Evolutionary conservation across 2,888 invertebrate genomes (phyloP), one percentile per base, ranked within the genome.

Genomic region (Thera britannica): DNA sequence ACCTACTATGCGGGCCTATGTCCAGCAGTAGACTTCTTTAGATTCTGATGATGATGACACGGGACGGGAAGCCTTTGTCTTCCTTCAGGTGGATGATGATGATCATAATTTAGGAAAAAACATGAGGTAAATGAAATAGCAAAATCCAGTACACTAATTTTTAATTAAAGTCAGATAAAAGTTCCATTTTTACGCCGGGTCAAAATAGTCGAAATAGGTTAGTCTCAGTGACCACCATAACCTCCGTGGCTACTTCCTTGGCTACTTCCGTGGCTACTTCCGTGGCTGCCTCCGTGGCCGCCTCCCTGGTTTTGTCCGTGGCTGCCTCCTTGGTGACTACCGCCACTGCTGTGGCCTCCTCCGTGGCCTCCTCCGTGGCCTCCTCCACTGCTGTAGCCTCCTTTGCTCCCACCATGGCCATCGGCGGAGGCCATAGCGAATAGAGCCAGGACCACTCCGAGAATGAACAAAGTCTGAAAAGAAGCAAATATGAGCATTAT

Each of bases 391-490:
- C 79, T 77, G n/a, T 65, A 75, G 1, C 81, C 82, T 1, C 78
- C 74, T 54, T 74, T 77, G 36, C 64, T 38, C 0, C 78, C 73
- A 0, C 82, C 77, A 34, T 67, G 72, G 1, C 78, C 77, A 4
- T 72, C 68, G 70, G 76, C 82, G 44, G 75, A 74, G 12, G 77
- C 55, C 58, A 71, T 68, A 52, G 77, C 77, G 1, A 82, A 62
- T 0, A 83, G 51, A 36, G 77, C 78, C 70, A 79, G 54, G 12
- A 79, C 48, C 34, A 82, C 61, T 49, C 73, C 76, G 9, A 83
- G 62, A 48, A 80, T 63, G 41, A 83, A 70, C 38, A 80, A 52
- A 58, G 62, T 72, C 84, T 84, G 76, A 58, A 74, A 82, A 62
- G 34, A 68, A 56, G 34, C 9, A 35, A 60, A 55, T 2, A 56